A percentile compares a stretch with the other conserved stretches of the same genome.
Conservation (phyloP, 2,888 invertebrate species). For the Ochropleura plecta region DNA sequence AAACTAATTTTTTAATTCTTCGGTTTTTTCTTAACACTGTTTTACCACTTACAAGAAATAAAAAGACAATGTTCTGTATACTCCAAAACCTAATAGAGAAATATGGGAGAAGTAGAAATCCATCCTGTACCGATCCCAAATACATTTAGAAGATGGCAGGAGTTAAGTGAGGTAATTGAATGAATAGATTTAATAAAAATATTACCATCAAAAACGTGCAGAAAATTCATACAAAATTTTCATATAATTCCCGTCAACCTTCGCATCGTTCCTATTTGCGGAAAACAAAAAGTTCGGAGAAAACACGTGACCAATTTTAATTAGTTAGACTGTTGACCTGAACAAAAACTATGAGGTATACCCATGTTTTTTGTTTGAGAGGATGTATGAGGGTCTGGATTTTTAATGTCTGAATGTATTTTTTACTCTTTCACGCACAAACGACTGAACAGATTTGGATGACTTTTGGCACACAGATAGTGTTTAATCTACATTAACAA, state of each 20-base stretch:
- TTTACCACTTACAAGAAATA: no score
- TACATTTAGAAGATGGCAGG: neutral
- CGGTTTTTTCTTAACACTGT: no score
- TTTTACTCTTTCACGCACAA: no score
- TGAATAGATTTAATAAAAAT: neutral
- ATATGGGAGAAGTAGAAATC: neutral
- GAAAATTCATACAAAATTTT: neutral
- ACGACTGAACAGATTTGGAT: no score
- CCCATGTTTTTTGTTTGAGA: no score
- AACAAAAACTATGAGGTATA: neutral
- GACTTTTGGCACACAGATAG: no score
- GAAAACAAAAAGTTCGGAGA: conserved; percentile 30
- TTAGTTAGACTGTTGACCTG: neutral
- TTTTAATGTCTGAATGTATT: no score
- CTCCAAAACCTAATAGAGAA: neutral
- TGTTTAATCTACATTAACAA: no score
- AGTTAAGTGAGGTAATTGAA: neutral
- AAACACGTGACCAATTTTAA: neutral
- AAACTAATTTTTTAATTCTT: no score
- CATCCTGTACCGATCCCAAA: neutral
- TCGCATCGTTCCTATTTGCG: conserved; percentile 5
- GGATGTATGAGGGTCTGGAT: no score
- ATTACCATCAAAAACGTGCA: neutral
- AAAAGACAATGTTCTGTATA: no score
- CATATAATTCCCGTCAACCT: neutral